Conservation (phyloP, 1,140 invertebrate species). For the Alviniconcha marisindica region DNA sequence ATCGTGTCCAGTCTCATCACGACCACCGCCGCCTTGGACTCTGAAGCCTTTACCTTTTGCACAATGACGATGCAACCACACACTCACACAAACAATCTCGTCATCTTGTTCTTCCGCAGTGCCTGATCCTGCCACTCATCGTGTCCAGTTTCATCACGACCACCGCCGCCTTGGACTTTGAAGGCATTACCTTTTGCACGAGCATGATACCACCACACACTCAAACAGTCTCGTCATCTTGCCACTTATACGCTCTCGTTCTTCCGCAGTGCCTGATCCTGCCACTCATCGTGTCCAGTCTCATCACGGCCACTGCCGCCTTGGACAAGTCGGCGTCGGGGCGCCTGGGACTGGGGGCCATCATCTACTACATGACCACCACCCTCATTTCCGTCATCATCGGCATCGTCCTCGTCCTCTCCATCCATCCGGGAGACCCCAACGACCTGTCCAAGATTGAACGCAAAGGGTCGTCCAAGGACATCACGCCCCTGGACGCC, state of each 20-base stretch:
- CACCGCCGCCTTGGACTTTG: too few relatives aligned
- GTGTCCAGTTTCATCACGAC: too few relatives aligned
- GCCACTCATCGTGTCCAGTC: constrained; percentile 76
- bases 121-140: too few relatives aligned
- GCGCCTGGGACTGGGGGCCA: constrained; percentile 79
- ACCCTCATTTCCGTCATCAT: constrained; percentile 80
- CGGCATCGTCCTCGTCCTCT: constrained; percentile 67
- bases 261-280: constrained; percentile 71
- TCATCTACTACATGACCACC: constrained; percentile 93
- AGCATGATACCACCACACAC: too few relatives aligned
- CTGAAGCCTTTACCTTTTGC: too few relatives aligned
- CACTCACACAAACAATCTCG: too few relatives aligned
- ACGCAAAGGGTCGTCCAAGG: constrained; percentile 47
- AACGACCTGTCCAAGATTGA: constrained; percentile 45
- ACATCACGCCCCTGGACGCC: constrained; percentile 81
- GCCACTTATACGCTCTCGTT: too few relatives aligned
- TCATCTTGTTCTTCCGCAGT: too few relatives aligned
- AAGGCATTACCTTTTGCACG: too few relatives aligned
- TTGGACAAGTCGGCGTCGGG: constrained; percentile 65
- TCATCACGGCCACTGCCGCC: constrained; percentile 70
- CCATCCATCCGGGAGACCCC: constrained; percentile 67
- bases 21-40: constrained; percentile 64
- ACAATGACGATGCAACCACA: too few relatives aligned
- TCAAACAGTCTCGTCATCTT: too few relatives aligned
- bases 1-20: constrained; percentile 76